Conservation (phyloP, 92 coral and sea anemone species). For the Phenganax stokvisi region DNA sequence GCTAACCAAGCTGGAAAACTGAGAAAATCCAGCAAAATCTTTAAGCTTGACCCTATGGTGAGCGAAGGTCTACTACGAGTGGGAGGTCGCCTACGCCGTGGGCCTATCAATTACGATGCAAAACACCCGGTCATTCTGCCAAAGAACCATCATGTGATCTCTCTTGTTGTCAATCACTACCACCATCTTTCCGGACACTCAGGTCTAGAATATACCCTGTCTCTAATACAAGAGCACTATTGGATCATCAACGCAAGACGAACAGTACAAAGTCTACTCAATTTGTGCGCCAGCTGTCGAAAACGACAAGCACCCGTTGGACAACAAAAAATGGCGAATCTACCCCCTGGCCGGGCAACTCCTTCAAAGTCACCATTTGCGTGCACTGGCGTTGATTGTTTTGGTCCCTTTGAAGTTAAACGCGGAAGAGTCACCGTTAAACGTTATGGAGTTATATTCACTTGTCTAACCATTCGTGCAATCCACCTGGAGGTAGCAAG, state of each 20-base stretch:
- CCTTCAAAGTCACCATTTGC: constrained; percentile 52
- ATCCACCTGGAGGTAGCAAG: neutral
- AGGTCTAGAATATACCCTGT: constrained; percentile 48
- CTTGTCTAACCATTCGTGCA: neutral
- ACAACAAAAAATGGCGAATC: constrained; percentile 59
- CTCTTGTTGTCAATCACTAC: constrained; percentile 42
- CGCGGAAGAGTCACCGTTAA: neutral
- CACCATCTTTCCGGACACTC: constrained; percentile 50
- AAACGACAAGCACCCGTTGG: constrained; percentile 48
- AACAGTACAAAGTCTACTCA: constrained; percentile 32
- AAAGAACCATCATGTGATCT: constrained; percentile 42
- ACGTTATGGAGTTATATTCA: neutral
- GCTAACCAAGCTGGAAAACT: neutral
- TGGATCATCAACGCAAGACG: constrained; percentile 48
- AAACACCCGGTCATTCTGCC: constrained; percentile 48
- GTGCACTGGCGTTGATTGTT: constrained; percentile 20
- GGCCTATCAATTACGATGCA: constrained; percentile 23
- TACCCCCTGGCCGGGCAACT: constrained; percentile 44
- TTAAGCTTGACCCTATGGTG: constrained; percentile 47
- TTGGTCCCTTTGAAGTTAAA: neutral
- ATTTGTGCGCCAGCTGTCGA: constrained; percentile 48
- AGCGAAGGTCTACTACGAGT: constrained; percentile 46
- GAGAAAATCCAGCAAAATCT: constrained; percentile 41
- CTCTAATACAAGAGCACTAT: constrained; percentile 42
- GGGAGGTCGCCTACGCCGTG: constrained; percentile 44